Conservation (phyloP, 2,888 invertebrate species). For the Bimastos eiseni region DNA sequence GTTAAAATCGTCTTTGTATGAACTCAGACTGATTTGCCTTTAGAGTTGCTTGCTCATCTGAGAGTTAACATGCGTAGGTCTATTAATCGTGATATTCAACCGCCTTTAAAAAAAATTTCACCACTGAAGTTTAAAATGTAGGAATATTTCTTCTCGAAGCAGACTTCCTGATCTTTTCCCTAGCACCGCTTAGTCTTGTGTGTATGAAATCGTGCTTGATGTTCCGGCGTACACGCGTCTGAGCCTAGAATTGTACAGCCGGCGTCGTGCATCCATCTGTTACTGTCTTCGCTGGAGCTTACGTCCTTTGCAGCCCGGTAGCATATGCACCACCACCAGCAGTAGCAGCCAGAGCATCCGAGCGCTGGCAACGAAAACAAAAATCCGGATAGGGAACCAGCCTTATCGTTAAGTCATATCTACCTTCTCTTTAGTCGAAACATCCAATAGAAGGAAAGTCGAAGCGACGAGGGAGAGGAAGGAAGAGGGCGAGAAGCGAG, state of each 20-base stretch:
- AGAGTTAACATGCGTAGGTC: neutral
- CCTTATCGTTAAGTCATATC: slow-evolving; percentile 1
- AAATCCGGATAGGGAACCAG: neutral
- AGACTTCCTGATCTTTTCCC: neutral
- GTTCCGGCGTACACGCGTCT: neutral
- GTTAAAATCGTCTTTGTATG: neutral
- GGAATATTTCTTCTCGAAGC: neutral
- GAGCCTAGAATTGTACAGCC: neutral
- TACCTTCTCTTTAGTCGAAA: neutral
- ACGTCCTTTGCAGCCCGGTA: neutral
- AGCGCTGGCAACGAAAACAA: slow-evolving; percentile 9
- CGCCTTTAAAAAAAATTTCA: neutral
- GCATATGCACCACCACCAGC: neutral
- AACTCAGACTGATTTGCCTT: neutral
- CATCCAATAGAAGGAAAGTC: neutral
- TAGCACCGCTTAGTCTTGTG: neutral
- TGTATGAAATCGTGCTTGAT: neutral
- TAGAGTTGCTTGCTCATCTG: neutral
- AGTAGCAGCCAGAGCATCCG: neutral
- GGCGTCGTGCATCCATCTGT: neutral
- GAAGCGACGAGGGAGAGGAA: neutral
- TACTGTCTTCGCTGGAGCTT: neutral
- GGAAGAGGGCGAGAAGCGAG: neutral
- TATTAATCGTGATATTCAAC: neutral
- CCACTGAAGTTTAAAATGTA: neutral